Base-by-base conservation (phyloP, 2,888 invertebrate genomes). In the Hermaeophaga mercurialis region DNA sequence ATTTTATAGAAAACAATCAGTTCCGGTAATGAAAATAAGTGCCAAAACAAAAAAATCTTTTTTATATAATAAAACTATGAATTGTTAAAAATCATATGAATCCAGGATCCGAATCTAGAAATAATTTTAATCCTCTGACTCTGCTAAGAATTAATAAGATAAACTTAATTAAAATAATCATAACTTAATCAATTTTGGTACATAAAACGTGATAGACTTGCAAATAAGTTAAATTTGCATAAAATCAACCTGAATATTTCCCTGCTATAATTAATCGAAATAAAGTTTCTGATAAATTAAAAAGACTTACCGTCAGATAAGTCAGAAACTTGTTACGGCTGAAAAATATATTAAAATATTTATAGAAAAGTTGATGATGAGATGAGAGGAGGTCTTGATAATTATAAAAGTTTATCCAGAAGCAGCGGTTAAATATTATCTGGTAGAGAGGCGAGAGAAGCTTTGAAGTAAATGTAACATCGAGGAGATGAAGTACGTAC, bases 391-490 rank as follows among this genome's bases (percentile, higher is more conserved):
- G 59, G 64, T 58, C 62, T 61, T 66, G 71, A 70, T 73, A 74
- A 74, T 74, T 74, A 73, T 73, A 72, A 74, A 74, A 74, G 72
- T 74, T 74, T 64, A 63, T 63, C 62, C 54, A 36, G 56, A 41
- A 49, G 66, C 65, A 69, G 55, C 49, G 55, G 66, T 64, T 70
- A 70, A n/a, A 71, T 72, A 70, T 69, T 66, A 67, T 62, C 62
- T 41, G 50, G 56, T 33, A 36, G 54, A 54, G 47, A 54, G 54
- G 15, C 62, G 66, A 64, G 59, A 65, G 67, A 70, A 68, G 67
- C 72, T 73, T 73, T 72, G 72, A 61, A 66, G 71, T 69, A 70
- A 70, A 72, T 69, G 70, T 71, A 70, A 71, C 71, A 70, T 71
- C 70, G 64, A 63, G 57, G 57, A 60, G 63, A 63, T 67, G 67